phyloP scores from a whole-genome alignment of 2,888 invertebrate genomes.

The Chaitophorus viminalis region DNA sequence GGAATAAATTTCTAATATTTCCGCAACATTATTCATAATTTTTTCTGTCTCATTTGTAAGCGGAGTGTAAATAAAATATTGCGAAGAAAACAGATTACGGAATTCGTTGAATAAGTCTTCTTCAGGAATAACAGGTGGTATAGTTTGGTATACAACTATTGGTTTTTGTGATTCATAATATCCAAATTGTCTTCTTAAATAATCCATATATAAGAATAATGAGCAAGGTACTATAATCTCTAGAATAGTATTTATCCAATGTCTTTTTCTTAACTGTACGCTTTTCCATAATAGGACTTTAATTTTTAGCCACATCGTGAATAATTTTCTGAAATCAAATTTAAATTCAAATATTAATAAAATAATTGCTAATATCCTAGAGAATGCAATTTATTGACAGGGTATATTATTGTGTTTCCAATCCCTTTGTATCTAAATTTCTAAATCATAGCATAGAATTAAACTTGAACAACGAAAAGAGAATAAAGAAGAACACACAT shows the following conservation, averaged over 20 bases:
- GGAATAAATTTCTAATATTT: not conserved
- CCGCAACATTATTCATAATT: conserved; percentile 24
- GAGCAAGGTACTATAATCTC: conserved; percentile 63
- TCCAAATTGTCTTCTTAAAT: not conserved
- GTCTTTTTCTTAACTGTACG: conserved; percentile 62
- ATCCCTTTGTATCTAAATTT: too few species aligned
- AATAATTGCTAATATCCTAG: too few species aligned
- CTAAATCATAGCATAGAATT: too few species aligned
- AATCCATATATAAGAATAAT: conserved; percentile 52
- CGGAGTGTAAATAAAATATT: conserved; percentile 32
- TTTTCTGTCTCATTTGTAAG: not conserved
- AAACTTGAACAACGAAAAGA: too few species aligned
- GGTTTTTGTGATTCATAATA: not conserved
- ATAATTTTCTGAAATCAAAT: conserved; percentile 29
- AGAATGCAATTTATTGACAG: too few species aligned
- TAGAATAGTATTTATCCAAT: conserved; percentile 62
- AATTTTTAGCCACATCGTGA: conserved; percentile 49
- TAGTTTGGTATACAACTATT: not conserved
- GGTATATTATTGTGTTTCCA: too few species aligned
- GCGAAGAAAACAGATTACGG: fast-evolving
- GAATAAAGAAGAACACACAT: too few species aligned
- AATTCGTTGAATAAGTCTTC: not conserved
- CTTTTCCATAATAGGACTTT: conserved; percentile 64
- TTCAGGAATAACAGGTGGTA: conserved; percentile 15
- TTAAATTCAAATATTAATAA: not conserved